A percentile compares a stretch with the other conserved stretches of the same genome.
Evolutionary conservation across 2,888 invertebrate species (phyloP).

Genomic region (Eilema sororculum): DNA sequence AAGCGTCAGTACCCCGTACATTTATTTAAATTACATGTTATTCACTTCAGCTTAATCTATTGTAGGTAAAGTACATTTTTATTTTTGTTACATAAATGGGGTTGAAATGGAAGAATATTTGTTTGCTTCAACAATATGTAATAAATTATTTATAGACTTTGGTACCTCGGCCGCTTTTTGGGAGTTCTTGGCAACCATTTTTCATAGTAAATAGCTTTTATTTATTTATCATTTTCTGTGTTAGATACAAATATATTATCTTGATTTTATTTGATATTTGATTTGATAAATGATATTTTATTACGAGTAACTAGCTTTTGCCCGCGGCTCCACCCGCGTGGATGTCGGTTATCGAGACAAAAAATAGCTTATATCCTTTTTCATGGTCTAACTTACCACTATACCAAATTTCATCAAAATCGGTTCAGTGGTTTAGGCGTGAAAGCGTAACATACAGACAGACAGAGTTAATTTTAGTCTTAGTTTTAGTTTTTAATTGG

Average conservation of each 20-base stretch:
- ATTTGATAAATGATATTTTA: neutral
- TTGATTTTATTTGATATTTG: neutral
- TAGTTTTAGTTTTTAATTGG: too few relatives aligned
- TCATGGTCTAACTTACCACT: too few relatives aligned
- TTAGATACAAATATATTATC: neutral
- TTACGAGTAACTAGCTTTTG: too few relatives aligned
- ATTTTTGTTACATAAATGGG: slow-evolving; percentile 24
- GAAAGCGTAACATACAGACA: too few relatives aligned
- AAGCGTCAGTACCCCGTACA: neutral
- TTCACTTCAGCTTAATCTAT: slow-evolving; percentile 21
- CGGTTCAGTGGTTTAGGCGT: too few relatives aligned
- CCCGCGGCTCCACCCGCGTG: too few relatives aligned
- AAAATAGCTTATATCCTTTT: too few relatives aligned
- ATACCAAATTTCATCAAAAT: too few relatives aligned
- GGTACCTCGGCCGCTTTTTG: slow-evolving; percentile 27
- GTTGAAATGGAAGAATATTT: slow-evolving; percentile 33
- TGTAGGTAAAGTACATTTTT: slow-evolving; percentile 20
- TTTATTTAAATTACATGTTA: slow-evolving; percentile 15
- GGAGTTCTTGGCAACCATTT: slow-evolving; percentile 20
- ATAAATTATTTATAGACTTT: slow-evolving; percentile 38
- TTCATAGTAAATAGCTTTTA: slow-evolving; percentile 26
- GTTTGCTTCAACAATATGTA: slow-evolving; percentile 31
- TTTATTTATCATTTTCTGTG: slow-evolving; percentile 16
- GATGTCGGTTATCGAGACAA: too few relatives aligned
- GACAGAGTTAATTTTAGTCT: too few relatives aligned